Percentiles rank a stretch among this genome's conserved stretches.
Evolutionary conservation across 2,888 invertebrate species (phyloP).

Genomic region (Drosophila eohydei): DNA sequence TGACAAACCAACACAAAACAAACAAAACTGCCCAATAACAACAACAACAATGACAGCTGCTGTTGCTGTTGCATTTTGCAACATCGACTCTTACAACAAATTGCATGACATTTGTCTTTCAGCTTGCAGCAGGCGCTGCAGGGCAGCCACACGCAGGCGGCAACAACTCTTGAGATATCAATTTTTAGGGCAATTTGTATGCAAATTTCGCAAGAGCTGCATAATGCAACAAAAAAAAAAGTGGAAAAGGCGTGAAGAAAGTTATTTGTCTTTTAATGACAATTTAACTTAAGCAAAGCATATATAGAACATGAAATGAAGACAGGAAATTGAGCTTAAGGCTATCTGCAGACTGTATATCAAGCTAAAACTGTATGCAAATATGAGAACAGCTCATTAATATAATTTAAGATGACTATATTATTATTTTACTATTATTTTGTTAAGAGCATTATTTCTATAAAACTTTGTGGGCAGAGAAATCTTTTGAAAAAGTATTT

Average conservation of each 20-base stretch:
- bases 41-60: slow-evolving; percentile 44
- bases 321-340: not conserved
- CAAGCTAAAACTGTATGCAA: too few species aligned
- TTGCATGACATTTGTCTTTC: slow-evolving; percentile 75
- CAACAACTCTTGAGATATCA: slow-evolving; percentile 25
- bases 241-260: slow-evolving; percentile 20
- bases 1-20: slow-evolving; percentile 77
- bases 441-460: too few species aligned
- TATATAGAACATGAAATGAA: not conserved
- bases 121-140: slow-evolving; percentile 6
- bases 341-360: too few species aligned
- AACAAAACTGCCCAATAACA: slow-evolving; percentile 69
- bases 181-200: slow-evolving; percentile 44
- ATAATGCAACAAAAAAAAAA: not conserved
- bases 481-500: too few species aligned
- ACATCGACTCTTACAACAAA: slow-evolving; percentile 68
- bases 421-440: too few species aligned
- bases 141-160: not conserved
- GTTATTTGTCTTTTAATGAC: not conserved
- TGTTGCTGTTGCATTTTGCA: slow-evolving; percentile 65
- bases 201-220: slow-evolving; percentile 38
- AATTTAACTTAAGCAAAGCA: not conserved
- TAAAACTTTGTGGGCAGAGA: too few species aligned
- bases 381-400: too few species aligned
- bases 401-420: too few species aligned